Evolutionary conservation across 1,140 invertebrate genomes (phyloP).

Genomic region (Apis laboriosa): DNA sequence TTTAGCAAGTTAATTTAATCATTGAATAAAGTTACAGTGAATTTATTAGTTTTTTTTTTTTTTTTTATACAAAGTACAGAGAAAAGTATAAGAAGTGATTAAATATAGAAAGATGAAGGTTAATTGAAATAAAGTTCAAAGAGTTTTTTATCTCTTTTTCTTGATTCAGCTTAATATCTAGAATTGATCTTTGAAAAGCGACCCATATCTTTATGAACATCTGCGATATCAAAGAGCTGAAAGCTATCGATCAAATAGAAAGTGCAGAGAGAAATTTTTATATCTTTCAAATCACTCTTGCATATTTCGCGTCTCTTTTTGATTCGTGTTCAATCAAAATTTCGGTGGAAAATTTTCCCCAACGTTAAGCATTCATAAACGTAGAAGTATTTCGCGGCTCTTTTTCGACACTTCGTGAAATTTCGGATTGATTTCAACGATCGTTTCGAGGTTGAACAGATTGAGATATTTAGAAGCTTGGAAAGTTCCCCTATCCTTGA

Average conservation of each 20-base stretch:
- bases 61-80: too few relatives aligned
- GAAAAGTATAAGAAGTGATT: too few relatives aligned
- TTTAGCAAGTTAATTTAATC: too few relatives aligned
- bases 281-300: neutral
- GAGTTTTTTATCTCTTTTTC: too few relatives aligned
- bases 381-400: neutral
- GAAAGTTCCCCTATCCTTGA: neutral
- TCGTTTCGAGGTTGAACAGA: conserved; percentile 16
- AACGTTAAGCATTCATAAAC: conserved; percentile 17
- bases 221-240: neutral
- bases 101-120: too few relatives aligned
- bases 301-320: neutral
- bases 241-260: neutral
- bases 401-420: conserved; percentile 4
- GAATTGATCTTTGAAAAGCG: too few relatives aligned
- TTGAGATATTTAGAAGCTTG: conserved; percentile 32
- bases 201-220: neutral
- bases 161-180: too few relatives aligned
- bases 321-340: neutral
- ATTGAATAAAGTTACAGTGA: too few relatives aligned
- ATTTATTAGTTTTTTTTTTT: too few relatives aligned
- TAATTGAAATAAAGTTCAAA: too few relatives aligned
- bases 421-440: conserved; percentile 10
- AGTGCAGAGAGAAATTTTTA: neutral
- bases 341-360: neutral